These are phyloP conservation scores for Echinarachnius parma DNA, from an alignment of 53 echinoderm and acorn worm species.

Conservation along the genomic window DNA sequence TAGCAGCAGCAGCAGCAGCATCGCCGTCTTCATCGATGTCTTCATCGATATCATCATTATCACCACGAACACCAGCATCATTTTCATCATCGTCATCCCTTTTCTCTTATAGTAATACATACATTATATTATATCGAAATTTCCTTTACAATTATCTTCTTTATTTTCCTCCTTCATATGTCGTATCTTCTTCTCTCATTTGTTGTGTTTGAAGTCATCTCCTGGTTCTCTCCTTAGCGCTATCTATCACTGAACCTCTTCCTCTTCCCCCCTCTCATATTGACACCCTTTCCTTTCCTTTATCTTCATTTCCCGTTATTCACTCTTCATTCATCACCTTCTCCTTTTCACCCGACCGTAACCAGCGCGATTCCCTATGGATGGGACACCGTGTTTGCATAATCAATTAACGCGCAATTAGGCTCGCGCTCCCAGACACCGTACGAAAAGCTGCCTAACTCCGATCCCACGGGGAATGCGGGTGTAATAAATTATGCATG, in stretches of 20 bases:
- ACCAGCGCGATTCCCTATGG: not conserved
- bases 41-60: too few relatives aligned
- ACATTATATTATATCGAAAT: too few relatives aligned
- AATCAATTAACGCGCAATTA: constrained; percentile 47
- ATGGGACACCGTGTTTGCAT: constrained; percentile 30
- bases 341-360: too few relatives aligned
- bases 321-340: not conserved
- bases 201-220: too few relatives aligned
- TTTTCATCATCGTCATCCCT: too few relatives aligned
- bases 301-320: not conserved
- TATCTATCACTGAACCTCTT: constrained; percentile 6
- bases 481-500: constrained; percentile 46
- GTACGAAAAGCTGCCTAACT: constrained; percentile 30
- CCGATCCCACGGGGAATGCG: constrained; percentile 13
- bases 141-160: too few relatives aligned
- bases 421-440: constrained; percentile 36
- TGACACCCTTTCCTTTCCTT: not conserved
- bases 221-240: not conserved
- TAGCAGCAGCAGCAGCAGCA: too few relatives aligned
- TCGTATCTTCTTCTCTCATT: too few relatives aligned
- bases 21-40: too few relatives aligned
- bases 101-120: too few relatives aligned
- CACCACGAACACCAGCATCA: too few relatives aligned
- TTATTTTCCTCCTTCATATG: too few relatives aligned
- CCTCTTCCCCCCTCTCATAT: constrained; percentile 6